Conservation (phyloP, 2,113 vertebrate species). For the Podiceps cristatus region DNA sequence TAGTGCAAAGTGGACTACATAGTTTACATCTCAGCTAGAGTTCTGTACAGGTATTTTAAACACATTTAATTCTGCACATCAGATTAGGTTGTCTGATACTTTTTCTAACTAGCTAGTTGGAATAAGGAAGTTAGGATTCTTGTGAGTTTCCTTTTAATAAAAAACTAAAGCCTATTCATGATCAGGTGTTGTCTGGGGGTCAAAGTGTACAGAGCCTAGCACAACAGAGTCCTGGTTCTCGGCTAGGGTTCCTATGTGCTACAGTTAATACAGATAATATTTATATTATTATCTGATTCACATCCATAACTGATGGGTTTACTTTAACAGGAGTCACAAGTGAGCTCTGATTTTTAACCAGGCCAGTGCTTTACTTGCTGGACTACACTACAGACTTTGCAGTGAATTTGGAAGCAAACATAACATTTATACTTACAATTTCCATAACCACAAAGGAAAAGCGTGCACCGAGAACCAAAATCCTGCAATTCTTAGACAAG, state of each 20-base stretch:
- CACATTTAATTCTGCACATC: constrained; percentile 47
- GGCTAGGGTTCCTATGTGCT: background rate
- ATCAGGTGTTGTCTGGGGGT: background rate
- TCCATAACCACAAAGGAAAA: constrained; percentile 50
- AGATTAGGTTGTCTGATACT: constrained; percentile 7
- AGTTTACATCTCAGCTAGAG: constrained; percentile 56
- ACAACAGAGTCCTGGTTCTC: background rate
- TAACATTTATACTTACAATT: constrained; percentile 36
- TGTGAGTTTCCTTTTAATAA: background rate
- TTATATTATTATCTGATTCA: background rate
- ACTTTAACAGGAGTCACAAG: constrained; percentile 41
- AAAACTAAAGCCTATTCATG: constrained; percentile 10
- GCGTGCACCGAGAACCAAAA: constrained; percentile 34
- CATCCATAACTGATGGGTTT: constrained; percentile 14
- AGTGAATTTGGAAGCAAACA: constrained; percentile 33
- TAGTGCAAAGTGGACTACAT: constrained; percentile 56
- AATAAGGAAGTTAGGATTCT: background rate
- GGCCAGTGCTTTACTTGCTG: constrained; percentile 24
- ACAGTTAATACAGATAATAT: background rate
- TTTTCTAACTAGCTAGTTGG: constrained; percentile 32
- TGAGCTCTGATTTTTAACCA: constrained; percentile 37
- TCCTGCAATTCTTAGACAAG: constrained; percentile 18
- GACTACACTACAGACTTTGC: constrained; percentile 19
- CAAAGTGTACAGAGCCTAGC: constrained; percentile 42
- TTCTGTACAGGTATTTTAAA: constrained; percentile 47